phyloP scores from a whole-genome alignment of 2,888 invertebrate species.

The Nebria salina region DNA sequence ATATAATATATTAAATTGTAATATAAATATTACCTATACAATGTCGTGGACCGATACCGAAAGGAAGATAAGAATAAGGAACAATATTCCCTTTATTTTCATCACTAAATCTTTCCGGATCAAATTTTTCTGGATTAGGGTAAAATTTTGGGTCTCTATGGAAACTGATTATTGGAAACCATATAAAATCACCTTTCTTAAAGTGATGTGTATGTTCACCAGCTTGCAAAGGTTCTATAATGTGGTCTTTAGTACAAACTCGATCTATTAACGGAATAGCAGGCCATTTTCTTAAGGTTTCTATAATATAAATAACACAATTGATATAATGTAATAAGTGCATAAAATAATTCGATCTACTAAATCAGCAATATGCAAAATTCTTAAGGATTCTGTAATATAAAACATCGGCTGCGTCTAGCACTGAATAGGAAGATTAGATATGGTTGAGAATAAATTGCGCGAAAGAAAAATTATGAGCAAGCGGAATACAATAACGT shows the following conservation, averaged over 20 bases:
- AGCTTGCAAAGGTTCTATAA: conserved; percentile 52
- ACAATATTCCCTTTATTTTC: conserved; percentile 58
- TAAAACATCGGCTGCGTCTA: too few species aligned
- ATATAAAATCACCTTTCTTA: conserved; percentile 63
- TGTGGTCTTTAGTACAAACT: conserved; percentile 58
- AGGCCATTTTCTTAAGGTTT: conserved; percentile 61
- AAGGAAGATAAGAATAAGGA: conserved; percentile 59
- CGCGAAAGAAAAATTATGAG: too few species aligned
- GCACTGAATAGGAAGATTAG: too few species aligned
- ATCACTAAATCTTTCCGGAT: conserved; percentile 59
- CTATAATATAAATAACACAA: conserved; percentile 49
- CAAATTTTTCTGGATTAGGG: conserved; percentile 58
- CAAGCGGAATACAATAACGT: too few species aligned
- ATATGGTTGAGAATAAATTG: too few species aligned
- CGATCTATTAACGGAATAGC: conserved; percentile 59
- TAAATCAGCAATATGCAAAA: too few species aligned
- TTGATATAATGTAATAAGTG: neutral
- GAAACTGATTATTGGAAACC: too few species aligned
- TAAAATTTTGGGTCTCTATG: conserved; percentile 48
- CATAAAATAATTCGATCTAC: neutral
- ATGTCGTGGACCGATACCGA: conserved; percentile 62
- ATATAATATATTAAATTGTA: conserved; percentile 53
- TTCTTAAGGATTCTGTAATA: too few species aligned
- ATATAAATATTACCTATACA: conserved; percentile 59
- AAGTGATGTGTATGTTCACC: conserved; percentile 13